A percentile compares a stretch with the other conserved stretches of the same genome.
phyloP scores from a whole-genome alignment of 2,888 invertebrate species.

The Hirtodrosophila histrioides region DNA sequence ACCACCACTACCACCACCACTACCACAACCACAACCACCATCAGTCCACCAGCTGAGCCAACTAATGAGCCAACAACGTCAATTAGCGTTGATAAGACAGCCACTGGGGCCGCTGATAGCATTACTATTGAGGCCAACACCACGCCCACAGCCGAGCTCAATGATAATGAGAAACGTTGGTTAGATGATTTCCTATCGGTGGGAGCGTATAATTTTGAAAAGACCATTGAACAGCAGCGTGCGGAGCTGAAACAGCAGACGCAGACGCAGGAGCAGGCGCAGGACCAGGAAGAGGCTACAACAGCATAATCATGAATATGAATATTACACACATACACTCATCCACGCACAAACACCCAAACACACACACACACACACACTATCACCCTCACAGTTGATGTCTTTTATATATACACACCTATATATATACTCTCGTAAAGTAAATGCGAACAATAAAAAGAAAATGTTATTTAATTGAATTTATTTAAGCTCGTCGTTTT shows the following conservation, averaged over 20 bases:
- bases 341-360: constrained; percentile 17
- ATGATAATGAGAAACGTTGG: constrained; percentile 82
- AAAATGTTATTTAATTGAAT: constrained; percentile 81
- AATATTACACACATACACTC: constrained; percentile 39
- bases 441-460: constrained; percentile 76
- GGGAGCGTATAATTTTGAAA: constrained; percentile 82
- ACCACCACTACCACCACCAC: constrained; percentile 18
- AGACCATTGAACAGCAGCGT: constrained; percentile 56
- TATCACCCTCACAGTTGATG: constrained; percentile 15
- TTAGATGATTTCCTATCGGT: constrained; percentile 82
- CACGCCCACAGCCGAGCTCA: constrained; percentile 69
- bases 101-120: constrained; percentile 13
- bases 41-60: constrained; percentile 30
- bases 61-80: constrained; percentile 64
- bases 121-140: constrained; percentile 28
- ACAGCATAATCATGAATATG: constrained; percentile 57
- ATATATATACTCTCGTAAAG: constrained; percentile 63
- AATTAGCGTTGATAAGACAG: constrained; percentile 66
- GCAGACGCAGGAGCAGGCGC: constrained; percentile 20
- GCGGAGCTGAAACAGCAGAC: constrained; percentile 38
- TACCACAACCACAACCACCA: constrained; percentile 14
- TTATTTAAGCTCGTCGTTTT: constrained; percentile 74
- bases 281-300: constrained; percentile 33
- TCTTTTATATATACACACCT: constrained; percentile 32
- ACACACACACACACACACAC: constrained; percentile 17